These are phyloP conservation scores for Dendronephthya gigantea DNA, from an alignment of 64 coral and sea anemone genomes.

Conservation along the genomic window DNA sequence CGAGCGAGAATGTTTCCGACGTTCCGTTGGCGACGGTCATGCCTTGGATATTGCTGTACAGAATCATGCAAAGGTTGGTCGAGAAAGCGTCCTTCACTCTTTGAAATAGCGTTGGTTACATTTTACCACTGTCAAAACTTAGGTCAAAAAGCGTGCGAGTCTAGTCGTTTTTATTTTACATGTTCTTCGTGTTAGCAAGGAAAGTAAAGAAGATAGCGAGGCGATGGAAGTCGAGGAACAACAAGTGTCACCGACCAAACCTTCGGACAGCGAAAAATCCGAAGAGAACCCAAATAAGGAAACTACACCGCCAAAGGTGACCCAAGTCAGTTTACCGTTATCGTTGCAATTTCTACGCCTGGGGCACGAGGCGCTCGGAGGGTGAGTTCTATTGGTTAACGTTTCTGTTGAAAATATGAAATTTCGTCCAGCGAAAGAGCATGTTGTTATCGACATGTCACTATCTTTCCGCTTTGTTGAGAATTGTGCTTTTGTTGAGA, in stretches of 20 bases:
- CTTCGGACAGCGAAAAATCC: constrained; percentile 22
- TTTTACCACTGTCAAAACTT: too few species aligned
- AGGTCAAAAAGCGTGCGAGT: too few species aligned
- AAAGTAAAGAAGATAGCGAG: constrained; percentile 40
- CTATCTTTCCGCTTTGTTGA: too few species aligned
- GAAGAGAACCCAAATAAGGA: constrained; percentile 47
- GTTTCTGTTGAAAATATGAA: too few species aligned
- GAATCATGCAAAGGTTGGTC: constrained; percentile 56
- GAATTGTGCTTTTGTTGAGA: too few species aligned
- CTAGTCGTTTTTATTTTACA: too few species aligned
- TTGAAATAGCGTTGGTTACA: too few species aligned
- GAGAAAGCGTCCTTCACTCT: too few species aligned
- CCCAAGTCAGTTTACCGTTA: constrained; percentile 38
- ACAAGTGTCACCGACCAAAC: background rate
- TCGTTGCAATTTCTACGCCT: constrained; percentile 75
- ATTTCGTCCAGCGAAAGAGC: too few species aligned
- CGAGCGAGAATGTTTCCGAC: constrained; percentile 66
- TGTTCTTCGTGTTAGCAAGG: too few species aligned
- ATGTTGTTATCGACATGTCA: too few species aligned
- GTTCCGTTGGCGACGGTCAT: constrained; percentile 79
- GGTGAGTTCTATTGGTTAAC: constrained; percentile 24
- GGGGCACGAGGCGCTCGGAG: constrained; percentile 86
- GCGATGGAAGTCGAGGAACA: constrained; percentile 32
- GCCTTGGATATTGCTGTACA: constrained; percentile 87
- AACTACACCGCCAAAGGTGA: constrained; percentile 38